Conservation (phyloP, 1,140 invertebrate genomes). For the Leptopilina boulardi region DNA sequence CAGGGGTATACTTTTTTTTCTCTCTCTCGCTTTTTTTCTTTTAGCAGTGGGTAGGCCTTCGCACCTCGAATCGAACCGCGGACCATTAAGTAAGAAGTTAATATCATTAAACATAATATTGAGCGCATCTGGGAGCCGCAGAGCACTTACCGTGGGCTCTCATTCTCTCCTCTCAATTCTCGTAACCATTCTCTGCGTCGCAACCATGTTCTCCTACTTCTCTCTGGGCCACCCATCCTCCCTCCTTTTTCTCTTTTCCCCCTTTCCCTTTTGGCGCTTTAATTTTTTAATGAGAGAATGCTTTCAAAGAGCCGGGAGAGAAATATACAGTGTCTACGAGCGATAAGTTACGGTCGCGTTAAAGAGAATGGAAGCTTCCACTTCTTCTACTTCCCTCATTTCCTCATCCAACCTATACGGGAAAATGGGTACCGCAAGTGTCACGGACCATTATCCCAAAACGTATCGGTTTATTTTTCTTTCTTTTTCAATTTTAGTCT, state of each 20-base stretch:
- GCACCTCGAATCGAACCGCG: conserved; percentile 76
- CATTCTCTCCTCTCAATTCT: conserved; percentile 40
- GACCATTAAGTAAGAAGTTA: conserved; percentile 77
- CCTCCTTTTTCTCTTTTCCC: conserved; percentile 25
- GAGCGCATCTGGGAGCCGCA: conserved; percentile 76
- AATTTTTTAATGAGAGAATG: conserved; percentile 78
- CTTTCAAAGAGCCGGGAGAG: conserved; percentile 76
- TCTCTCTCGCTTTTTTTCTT: conserved; percentile 41
- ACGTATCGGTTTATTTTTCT: neutral
- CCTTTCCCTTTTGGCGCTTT: conserved; percentile 63
- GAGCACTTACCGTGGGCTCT: conserved; percentile 72
- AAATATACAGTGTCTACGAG: conserved; percentile 74
- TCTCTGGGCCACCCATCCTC: conserved; percentile 36
- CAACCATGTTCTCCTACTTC: conserved; percentile 34
- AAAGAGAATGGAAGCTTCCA: conserved; percentile 66
- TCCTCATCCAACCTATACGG: conserved; percentile 33
- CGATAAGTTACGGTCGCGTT: conserved; percentile 72
- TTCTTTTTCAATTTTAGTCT: neutral
- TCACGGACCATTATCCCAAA: conserved; percentile 22
- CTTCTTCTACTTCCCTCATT: conserved; percentile 42
- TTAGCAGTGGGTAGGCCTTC: conserved; percentile 54
- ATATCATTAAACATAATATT: conserved; percentile 78
- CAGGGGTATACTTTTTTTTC: conserved; percentile 66
- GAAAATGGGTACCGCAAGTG: conserved; percentile 40
- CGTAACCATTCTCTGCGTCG: conserved; percentile 37